Evolutionary conservation across 2,888 invertebrate genomes (phyloP).

Genomic region (Cryptocheilus praepositus): DNA sequence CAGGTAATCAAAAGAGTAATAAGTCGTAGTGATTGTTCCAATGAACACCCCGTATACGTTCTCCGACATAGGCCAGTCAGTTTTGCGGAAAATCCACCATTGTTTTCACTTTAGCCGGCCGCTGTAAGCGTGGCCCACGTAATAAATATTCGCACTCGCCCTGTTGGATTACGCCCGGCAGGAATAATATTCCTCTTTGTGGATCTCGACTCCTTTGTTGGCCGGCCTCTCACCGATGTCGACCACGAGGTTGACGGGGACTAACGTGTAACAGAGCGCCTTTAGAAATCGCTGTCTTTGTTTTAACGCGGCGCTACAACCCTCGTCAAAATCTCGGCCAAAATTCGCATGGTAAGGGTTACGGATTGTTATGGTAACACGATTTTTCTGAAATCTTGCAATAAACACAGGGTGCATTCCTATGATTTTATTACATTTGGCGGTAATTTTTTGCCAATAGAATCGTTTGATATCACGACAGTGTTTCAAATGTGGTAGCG

Average conservation of each 20-base stretch:
- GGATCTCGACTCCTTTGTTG: constrained; percentile 60
- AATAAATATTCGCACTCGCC: constrained; percentile 68
- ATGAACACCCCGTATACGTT: no score
- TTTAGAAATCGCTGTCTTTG: constrained; percentile 58
- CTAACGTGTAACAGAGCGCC: constrained; percentile 14
- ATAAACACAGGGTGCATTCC: no score
- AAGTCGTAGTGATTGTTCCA: no score
- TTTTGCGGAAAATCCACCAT: constrained; percentile 59
- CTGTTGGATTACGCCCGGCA: constrained; percentile 62
- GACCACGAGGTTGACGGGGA: constrained; percentile 26
- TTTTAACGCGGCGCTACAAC: constrained; percentile 42
- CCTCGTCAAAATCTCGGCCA: constrained; percentile 46
- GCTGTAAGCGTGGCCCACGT: constrained; percentile 59
- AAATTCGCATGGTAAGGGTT: constrained; percentile 39
- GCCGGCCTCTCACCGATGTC: constrained; percentile 49
- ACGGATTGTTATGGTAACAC: constrained; percentile 41
- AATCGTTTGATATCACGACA: no score
- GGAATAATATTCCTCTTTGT: constrained; percentile 69
- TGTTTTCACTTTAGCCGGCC: constrained; percentile 63
- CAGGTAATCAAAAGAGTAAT: no score
- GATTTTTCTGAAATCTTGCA: constrained; percentile 18
- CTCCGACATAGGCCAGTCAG: constrained; percentile 38
- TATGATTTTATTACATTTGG: no score
- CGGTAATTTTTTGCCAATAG: no score
- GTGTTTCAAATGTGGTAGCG: no score